Base-by-base conservation (phyloP, 2,113 vertebrate species). In the Amblyornis subalaris region DNA sequence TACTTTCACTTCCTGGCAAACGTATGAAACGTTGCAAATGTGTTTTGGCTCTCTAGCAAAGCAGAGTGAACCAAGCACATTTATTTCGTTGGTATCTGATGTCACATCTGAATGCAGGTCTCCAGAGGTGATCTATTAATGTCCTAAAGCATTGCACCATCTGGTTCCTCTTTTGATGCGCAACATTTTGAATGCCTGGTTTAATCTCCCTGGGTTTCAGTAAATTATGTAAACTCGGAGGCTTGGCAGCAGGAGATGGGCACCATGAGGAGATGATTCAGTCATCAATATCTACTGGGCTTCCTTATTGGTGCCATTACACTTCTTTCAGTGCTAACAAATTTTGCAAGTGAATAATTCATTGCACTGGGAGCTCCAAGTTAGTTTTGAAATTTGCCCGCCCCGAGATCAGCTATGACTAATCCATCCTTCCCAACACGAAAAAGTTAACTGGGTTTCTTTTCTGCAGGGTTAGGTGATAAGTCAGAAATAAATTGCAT, bases 271-370 rank as follows among this genome's bases (percentile, higher is more conserved):
- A 94, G 91, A 94, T 91, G 94, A 97, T 96, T 92, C 94, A 94
- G 94, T 96, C 95, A 95, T 95, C 92, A 96, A 36, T 92, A 95
- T 96, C 95, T 93, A 93, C 94, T 77, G 90, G 95, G 84, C 87
- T 93, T 70, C 94, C 95, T 90, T 90, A 94, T 66, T 94, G 92
- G 79, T 91, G 71, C 95, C 92, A 89, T 96, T 97, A 78, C 66
- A 29, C 80, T 89, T 80, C 67, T 94, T 96, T 84, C 71, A 73
- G 58, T 77, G 92, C 94, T 85, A 3, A 93, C 5, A 94, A 88
- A 84, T 96, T 71, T 84, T 92, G 47, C 58, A 71, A 90, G 89
- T 92, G 92, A 94, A 89, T 96, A 93, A 96, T 95, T 97, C 89
- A 93, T 94, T 8, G 42, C 45, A 19, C 58, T 66, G 58, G 82